Evolutionary conservation across 2,797 vertebrate species (phyloP), one percentile per base, ranked within the genome.

Genomic region (Carduelis carduelis): DNA sequence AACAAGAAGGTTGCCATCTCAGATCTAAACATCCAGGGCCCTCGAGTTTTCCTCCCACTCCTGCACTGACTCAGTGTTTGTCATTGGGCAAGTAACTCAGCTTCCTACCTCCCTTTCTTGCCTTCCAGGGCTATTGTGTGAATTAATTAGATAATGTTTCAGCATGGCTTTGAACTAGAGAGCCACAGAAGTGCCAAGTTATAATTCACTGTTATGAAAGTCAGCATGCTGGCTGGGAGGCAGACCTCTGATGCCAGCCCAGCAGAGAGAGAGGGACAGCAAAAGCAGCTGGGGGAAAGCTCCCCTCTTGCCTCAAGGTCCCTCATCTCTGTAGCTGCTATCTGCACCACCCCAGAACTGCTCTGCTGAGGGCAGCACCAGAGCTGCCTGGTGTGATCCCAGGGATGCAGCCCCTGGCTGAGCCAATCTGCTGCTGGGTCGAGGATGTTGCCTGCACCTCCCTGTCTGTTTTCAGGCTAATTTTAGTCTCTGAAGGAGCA

Each of bases 61-160:
- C 56, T 71, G 69, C 75, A 70, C 78, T 93, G 95, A 96, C 82
- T 95, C 90, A 94, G 50, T 80, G 77, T 89, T 89, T 87, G 79
- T 94, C 93, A 92, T 3, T 72, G 89, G 90, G 72, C 65, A 68
- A 85, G 90, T 50, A 75, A 63, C 39, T 89, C 72, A 57, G 57
- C 92, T 87, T 15, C 1, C 89, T 77, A 46, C 78, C 83, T 97
- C 78, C 77, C 59, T 56, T 95, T 70, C 81, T 79, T 92, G 93
- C 86, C 89, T 93, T 90, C 74, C 86, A 90, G 92, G 90, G 81
- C 90, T 92, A 72, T 87, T 77, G 92, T 90, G 81, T 1, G 59
- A 90, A 97, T 95, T 96, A 95, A 94, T 96, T 89, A 94, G 92
- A 89, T 84, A 94, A 92, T 87, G 81, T 83, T 92, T 87, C 92